Evolutionary conservation across 2,113 vertebrate genomes (phyloP).

Genomic region (Perognathus longimembris): DNA sequence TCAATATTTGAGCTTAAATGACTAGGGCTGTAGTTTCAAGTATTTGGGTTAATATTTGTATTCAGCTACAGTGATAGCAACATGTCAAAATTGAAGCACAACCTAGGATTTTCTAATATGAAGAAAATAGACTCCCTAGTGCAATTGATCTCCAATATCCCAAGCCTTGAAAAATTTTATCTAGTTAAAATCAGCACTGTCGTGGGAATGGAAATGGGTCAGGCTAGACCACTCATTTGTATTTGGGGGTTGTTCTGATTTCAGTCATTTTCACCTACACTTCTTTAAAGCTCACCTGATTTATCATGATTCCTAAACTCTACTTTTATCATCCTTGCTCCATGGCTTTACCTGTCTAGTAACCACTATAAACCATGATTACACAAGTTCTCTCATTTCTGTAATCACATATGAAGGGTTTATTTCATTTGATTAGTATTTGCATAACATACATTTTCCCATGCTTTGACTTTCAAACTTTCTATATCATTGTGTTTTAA

Average conservation of each 20-base stretch:
- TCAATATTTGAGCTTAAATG: not conserved
- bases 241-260: not conserved
- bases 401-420: not conserved
- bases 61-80: not conserved
- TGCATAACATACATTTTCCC: not conserved
- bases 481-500: not conserved
- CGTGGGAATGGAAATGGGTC: not conserved
- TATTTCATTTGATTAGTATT: not conserved
- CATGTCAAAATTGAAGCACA: not conserved
- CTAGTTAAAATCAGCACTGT: not conserved
- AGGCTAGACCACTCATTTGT: not conserved
- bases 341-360: not conserved
- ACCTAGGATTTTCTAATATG: not conserved
- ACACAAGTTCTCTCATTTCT: not conserved
- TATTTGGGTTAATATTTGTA: not conserved
- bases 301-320: not conserved
- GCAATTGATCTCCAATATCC: not conserved
- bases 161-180: not conserved
- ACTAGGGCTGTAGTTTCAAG: not conserved
- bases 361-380: not conserved
- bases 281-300: not conserved
- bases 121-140: not conserved
- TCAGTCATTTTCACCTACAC: not conserved
- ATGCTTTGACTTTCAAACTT: not conserved
- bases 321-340: not conserved